phyloP scores from a whole-genome alignment of 2,797 vertebrate species.

The Argyrosomus regius region DNA sequence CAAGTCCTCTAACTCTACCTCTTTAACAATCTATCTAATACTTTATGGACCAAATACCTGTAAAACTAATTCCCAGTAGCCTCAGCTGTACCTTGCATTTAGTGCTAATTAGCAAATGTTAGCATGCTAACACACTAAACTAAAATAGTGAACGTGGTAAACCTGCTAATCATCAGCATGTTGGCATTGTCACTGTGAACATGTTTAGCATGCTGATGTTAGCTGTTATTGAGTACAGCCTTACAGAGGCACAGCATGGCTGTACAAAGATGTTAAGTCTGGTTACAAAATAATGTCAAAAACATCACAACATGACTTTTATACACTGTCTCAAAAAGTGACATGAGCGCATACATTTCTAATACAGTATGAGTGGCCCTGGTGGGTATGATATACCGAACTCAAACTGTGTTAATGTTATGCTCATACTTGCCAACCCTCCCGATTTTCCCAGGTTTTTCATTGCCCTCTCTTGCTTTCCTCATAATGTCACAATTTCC shows the following conservation, averaged over 20 bases:
- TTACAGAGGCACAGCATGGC: too few relatives aligned
- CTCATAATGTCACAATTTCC: too few relatives aligned
- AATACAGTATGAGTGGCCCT: neutral
- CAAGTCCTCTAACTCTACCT: too few relatives aligned
- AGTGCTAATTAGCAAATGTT: neutral
- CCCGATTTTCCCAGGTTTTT: too few relatives aligned
- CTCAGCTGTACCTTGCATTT: neutral
- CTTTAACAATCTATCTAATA: too few relatives aligned
- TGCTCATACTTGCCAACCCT: neutral
- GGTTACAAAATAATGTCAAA: neutral
- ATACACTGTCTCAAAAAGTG: neutral
- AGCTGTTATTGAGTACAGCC: too few relatives aligned
- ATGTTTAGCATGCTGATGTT: neutral
- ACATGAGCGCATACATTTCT: neutral
- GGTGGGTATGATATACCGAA: neutral
- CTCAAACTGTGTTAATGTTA: neutral
- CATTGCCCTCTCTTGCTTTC: too few relatives aligned
- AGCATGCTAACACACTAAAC: constrained; percentile 3
- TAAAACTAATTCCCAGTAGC: neutral
- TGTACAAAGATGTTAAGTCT: too few relatives aligned
- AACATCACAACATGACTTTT: neutral
- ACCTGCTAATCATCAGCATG: neutral
- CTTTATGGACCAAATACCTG: too few relatives aligned
- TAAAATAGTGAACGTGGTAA: neutral
- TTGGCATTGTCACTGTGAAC: neutral